Evolutionary conservation across 2,797 vertebrate genomes (phyloP).

Genomic region (Taeniopygia guttata): DNA sequence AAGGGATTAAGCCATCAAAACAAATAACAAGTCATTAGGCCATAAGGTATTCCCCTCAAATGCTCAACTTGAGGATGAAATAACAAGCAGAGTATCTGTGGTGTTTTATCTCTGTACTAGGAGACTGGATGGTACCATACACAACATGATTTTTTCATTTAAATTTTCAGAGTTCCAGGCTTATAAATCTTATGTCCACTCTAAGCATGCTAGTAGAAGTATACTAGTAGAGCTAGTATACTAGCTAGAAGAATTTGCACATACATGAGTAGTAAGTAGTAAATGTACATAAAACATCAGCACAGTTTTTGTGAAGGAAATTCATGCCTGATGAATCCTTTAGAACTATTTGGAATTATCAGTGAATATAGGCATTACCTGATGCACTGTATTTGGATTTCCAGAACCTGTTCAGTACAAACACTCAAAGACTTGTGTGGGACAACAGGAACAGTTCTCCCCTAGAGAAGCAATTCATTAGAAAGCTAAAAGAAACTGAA

Average conservation of each 20-base stretch:
- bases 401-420: neutral
- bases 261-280: neutral
- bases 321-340: neutral
- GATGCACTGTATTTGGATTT: neutral
- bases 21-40: neutral
- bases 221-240: neutral
- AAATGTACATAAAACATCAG: neutral
- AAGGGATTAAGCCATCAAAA: neutral
- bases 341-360: neutral
- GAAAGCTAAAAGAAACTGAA: neutral
- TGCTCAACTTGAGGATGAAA: neutral
- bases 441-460: neutral
- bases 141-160: neutral
- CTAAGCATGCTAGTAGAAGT: neutral
- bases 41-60: neutral
- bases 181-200: neutral
- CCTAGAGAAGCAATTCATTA: neutral
- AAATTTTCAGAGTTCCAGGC: neutral
- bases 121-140: neutral
- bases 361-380: neutral
- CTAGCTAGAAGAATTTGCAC: neutral
- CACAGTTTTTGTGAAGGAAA: neutral
- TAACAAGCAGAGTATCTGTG: neutral
- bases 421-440: neutral
- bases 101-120: neutral